phyloP scores from a whole-genome alignment of 2,113 vertebrate species.

The Dendropsophus ebraccatus region DNA sequence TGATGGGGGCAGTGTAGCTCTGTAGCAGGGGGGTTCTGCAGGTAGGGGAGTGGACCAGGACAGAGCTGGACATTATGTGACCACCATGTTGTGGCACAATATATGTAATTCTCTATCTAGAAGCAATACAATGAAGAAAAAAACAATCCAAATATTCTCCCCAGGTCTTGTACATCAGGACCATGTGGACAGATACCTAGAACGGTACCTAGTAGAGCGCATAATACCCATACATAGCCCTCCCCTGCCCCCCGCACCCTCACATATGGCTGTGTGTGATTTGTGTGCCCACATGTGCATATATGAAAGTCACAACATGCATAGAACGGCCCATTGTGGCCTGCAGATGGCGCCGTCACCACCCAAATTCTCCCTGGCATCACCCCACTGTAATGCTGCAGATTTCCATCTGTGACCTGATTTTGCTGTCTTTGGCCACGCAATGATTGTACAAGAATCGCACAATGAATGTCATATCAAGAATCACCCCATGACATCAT shows the following conservation, averaged over 20 bases:
- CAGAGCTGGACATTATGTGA: neutral
- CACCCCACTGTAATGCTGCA: slow-evolving; percentile 4
- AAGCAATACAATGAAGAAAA: slow-evolving; percentile 28
- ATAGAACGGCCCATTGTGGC: slow-evolving; percentile 33
- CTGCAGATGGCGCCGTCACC: slow-evolving; percentile 26
- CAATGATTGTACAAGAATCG: slow-evolving; percentile 49
- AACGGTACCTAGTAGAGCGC: slow-evolving; percentile 28
- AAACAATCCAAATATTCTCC: slow-evolving; percentile 1
- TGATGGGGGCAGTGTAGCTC: neutral
- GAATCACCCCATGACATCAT: neutral
- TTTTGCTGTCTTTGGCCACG: neutral
- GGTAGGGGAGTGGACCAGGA: neutral
- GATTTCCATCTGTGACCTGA: neutral
- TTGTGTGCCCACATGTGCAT: slow-evolving; percentile 51
- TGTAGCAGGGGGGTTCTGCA: neutral
- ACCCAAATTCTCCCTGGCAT: neutral
- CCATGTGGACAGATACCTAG: slow-evolving; percentile 27
- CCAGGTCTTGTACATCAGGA: slow-evolving; percentile 1
- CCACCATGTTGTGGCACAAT: neutral
- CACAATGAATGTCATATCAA: slow-evolving; percentile 5
- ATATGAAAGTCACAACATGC: slow-evolving; percentile 48
- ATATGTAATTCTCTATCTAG: neutral
- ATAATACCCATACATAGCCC: neutral
- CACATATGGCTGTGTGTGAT: slow-evolving; percentile 32
- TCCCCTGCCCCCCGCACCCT: neutral